Base-by-base conservation (phyloP, 2,113 vertebrate genomes). In the Heterochromis multidens region DNA sequence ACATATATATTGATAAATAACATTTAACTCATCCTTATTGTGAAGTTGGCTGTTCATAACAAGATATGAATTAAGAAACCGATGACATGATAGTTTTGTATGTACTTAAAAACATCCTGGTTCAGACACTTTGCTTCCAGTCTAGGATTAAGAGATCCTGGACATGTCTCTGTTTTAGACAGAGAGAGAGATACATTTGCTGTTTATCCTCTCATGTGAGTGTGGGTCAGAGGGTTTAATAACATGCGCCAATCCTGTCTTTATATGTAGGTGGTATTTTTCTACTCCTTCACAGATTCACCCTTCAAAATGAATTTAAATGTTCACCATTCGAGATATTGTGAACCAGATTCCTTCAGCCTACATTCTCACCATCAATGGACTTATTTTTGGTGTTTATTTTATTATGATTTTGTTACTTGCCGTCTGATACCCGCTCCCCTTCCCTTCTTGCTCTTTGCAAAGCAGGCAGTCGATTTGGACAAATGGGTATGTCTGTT, bases 381-480 rank as follows among this genome's bases (percentile, higher is more conserved):
- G 52, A 74, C 33, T 70, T 78, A 70, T 57, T 74, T 62, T 87
- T 84, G 80, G 80, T 40, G 79, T 91, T 82, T 84, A 77, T 76
- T 87, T 89, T 57, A 57, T 77, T 60, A 78, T 80, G 70, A 84
- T 84, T 91, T 88, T 62, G 80, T 80, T 84, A 56, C 77, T 87
- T 92, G 87, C 88, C 93, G 79, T 94, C 90, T 94, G 87, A 92
- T 86, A 83, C 80, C 84, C 78, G 79, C 74, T 84, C 65, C 81
- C 91, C 80, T 84, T 33, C 89, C 91, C 88, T 88, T 88, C 87
- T 86, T 82, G 87, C 92, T 93, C 81, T 88, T 90, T 96, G 93
- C 95, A 92, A 87, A 94, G 90, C 93, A 96, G 96, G 95, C 95
- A 93, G 94, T 96, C 93, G 95, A 97, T 96, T 96, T 97, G 96